These are phyloP conservation scores for Serrognathus titanus DNA, from an alignment of 2,888 invertebrate species.

Conservation along the genomic window DNA sequence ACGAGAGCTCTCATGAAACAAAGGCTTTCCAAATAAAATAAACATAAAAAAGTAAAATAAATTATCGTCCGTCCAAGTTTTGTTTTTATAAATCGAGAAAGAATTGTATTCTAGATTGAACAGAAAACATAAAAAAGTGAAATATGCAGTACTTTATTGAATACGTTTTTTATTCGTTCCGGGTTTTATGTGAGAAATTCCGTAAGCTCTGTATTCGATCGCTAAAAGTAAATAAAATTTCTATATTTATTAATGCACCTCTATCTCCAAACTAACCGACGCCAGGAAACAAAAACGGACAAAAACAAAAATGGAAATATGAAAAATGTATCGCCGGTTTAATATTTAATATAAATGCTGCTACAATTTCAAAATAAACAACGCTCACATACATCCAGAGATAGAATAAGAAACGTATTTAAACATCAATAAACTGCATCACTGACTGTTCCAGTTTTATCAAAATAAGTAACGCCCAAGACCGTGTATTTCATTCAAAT, in stretches of 20 bases:
- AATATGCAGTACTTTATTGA: conserved; percentile 18
- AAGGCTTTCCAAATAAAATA: conserved; percentile 42
- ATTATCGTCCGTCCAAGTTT: conserved; percentile 43
- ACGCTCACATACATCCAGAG: not conserved
- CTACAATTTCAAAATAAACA: not conserved
- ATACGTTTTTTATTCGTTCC: conserved; percentile 17
- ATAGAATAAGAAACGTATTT: not conserved
- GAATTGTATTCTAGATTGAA: conserved; percentile 18
- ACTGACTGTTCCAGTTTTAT: too few relatives aligned
- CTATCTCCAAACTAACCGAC: conserved; percentile 1
- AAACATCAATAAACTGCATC: not conserved
- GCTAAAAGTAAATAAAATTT: conserved; percentile 15
- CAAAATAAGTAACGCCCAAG: too few relatives aligned
- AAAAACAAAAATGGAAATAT: conserved; percentile 1
- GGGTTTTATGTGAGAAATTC: conserved; percentile 11
- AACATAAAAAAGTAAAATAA: conserved; percentile 45
- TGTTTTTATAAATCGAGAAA: conserved; percentile 24
- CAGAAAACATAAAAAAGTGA: conserved; percentile 6
- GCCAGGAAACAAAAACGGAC: not conserved
- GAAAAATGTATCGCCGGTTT: not conserved
- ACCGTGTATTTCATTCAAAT: too few relatives aligned
- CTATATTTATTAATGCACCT: conserved; percentile 16
- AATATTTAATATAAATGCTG: conserved; percentile 2
- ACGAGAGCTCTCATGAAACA: conserved; percentile 45
- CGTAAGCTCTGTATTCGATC: conserved; percentile 16